Evolutionary conservation across 2,797 vertebrate genomes (phyloP).

Genomic region (Gadopsis marmoratus): DNA sequence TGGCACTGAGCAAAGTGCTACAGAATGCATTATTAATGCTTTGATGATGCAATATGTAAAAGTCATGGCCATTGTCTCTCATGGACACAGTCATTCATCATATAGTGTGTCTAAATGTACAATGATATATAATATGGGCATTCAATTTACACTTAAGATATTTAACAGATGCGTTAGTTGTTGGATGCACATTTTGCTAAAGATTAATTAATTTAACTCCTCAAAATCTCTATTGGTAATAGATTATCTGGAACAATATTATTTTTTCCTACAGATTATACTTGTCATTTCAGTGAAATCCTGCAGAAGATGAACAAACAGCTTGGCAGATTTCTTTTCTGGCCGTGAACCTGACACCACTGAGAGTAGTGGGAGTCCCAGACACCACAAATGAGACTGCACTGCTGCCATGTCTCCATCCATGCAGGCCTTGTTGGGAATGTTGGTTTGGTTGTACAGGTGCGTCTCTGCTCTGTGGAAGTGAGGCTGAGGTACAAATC

Average conservation of each 20-base stretch:
- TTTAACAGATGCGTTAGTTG: constrained; percentile 18
- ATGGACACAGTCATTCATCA: constrained; percentile 59
- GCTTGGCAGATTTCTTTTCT: constrained; percentile 60
- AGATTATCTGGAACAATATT: constrained; percentile 27
- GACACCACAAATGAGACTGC: constrained; percentile 62
- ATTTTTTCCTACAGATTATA: background rate
- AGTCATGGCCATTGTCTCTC: constrained; percentile 76
- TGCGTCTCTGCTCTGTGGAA: constrained; percentile 11
- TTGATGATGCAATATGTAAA: constrained; percentile 82
- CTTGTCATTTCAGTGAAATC: constrained; percentile 23
- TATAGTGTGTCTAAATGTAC: constrained; percentile 18
- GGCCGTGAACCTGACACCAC: constrained; percentile 42
- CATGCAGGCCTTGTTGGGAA: constrained; percentile 8
- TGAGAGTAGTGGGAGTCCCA: constrained; percentile 43
- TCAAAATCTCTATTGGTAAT: constrained; percentile 7
- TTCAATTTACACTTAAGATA: constrained; percentile 22
- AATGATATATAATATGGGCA: constrained; percentile 12
- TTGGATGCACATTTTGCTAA: background rate
- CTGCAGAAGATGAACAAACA: constrained; percentile 47
- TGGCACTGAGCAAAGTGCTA: constrained; percentile 79
- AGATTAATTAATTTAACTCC: background rate
- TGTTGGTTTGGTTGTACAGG: constrained; percentile 32
- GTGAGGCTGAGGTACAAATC: constrained; percentile 58
- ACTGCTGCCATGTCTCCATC: constrained; percentile 62
- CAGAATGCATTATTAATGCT: constrained; percentile 85